Percentiles rank a stretch among this genome's conserved stretches.
phyloP scores from a whole-genome alignment of 2,888 invertebrate genomes.

The Germaria angustata region DNA sequence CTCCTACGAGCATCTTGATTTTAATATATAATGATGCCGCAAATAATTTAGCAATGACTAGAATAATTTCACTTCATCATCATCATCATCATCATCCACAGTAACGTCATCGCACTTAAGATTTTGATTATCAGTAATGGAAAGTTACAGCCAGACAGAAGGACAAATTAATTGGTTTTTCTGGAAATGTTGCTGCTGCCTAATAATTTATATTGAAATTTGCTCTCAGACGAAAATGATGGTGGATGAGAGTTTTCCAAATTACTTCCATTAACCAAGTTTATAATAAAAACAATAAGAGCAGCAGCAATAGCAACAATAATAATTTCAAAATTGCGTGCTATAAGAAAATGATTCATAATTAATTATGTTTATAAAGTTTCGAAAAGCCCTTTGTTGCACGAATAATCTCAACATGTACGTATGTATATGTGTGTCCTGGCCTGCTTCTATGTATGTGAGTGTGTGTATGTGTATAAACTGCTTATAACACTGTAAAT shows the following conservation, averaged over 20 bases:
- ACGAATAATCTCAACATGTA: background rate
- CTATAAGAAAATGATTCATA: constrained; percentile 61
- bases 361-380: constrained; percentile 60
- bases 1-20: background rate
- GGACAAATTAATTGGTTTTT: constrained; percentile 12
- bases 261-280: background rate
- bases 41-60: constrained; percentile 1
- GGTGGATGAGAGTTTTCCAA: background rate
- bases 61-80: constrained; percentile 22
- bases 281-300: constrained; percentile 7
- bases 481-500: background rate
- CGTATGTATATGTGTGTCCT: background rate
- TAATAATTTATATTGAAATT: background rate
- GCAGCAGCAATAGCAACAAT: constrained; percentile 13
- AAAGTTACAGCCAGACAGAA: background rate
- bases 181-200: background rate
- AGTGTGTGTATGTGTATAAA: background rate
- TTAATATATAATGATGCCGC: background rate
- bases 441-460: no score
- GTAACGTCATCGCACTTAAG: background rate
- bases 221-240: background rate
- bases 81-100: constrained; percentile 7
- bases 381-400: constrained; percentile 50
- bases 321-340: constrained; percentile 60
- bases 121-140: background rate